Evolutionary conservation across 2,888 invertebrate species (phyloP).

Genomic region (Ophion costatus): DNA sequence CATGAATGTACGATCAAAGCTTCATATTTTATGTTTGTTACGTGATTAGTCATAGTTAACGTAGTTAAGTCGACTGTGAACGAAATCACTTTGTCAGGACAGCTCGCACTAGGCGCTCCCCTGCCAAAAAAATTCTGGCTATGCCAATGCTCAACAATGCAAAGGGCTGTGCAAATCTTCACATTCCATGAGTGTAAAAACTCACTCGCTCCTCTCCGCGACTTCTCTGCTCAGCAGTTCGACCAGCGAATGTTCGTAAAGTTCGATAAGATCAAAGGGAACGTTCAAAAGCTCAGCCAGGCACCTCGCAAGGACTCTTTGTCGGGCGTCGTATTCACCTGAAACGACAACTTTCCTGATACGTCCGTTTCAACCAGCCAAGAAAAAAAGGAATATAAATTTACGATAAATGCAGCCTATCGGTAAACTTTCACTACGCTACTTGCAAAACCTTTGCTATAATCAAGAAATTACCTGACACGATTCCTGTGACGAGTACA

Average conservation of each 20-base stretch:
- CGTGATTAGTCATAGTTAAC: too few species aligned
- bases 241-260: constrained; percentile 86
- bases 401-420: not conserved
- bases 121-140: too few species aligned
- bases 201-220: constrained; percentile 69
- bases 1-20: too few species aligned
- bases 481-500: constrained; percentile 66
- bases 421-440: constrained; percentile 10
- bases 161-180: not conserved
- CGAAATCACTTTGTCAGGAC: too few species aligned
- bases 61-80: too few species aligned
- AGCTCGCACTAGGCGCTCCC: too few species aligned
- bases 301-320: constrained; percentile 86
- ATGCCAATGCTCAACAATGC: too few species aligned
- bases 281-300: constrained; percentile 85
- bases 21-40: too few species aligned
- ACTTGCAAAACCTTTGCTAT: constrained; percentile 24
- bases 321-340: constrained; percentile 88
- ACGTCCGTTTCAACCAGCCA: not conserved
- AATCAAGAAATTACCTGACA: constrained; percentile 63
- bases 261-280: constrained; percentile 85
- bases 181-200: not conserved
- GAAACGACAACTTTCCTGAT: constrained; percentile 44
- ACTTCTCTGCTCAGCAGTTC: constrained; percentile 83
- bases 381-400: constrained; percentile 12